Conservation (phyloP, 2,888 invertebrate genomes). For the Poecilus cupreus region DNA sequence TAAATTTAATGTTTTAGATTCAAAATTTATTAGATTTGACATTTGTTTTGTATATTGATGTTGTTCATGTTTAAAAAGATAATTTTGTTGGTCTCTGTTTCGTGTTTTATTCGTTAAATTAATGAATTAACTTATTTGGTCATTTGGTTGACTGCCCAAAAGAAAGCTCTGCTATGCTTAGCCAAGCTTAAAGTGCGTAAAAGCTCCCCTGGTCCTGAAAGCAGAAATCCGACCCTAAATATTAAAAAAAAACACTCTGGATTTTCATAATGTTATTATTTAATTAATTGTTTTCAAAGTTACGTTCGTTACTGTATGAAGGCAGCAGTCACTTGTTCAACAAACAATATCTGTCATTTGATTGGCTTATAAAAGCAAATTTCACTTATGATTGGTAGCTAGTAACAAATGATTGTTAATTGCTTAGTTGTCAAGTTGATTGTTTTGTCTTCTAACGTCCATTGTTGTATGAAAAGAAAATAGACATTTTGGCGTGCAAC, state of each 20-base stretch:
- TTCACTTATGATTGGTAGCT: too few relatives aligned
- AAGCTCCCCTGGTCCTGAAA: background rate
- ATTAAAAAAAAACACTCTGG: background rate
- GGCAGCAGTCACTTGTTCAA: background rate
- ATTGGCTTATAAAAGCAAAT: too few relatives aligned
- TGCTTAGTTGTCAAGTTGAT: background rate
- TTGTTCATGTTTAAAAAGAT: constrained; percentile 26
- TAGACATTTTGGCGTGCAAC: background rate
- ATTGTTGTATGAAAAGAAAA: background rate
- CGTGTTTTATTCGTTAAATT: background rate
- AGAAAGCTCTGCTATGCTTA: constrained; percentile 15
- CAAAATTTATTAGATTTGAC: constrained; percentile 5
- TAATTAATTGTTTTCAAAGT: background rate
- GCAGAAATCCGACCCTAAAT: constrained; percentile 7
- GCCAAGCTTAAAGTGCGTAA: constrained; percentile 22
- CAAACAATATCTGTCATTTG: background rate
- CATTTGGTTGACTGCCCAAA: background rate
- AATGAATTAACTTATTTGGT: background rate
- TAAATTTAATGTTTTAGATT: constrained; percentile 10
- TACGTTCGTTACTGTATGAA: background rate
- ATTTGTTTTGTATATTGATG: constrained; percentile 17
- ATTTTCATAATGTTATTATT: background rate
- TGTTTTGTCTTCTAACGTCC: constrained; percentile 3
- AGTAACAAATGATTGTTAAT: background rate
- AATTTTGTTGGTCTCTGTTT: too few relatives aligned